phyloP scores from a whole-genome alignment of 2,888 invertebrate genomes.

The Mesodorylaimus sp. region DNA sequence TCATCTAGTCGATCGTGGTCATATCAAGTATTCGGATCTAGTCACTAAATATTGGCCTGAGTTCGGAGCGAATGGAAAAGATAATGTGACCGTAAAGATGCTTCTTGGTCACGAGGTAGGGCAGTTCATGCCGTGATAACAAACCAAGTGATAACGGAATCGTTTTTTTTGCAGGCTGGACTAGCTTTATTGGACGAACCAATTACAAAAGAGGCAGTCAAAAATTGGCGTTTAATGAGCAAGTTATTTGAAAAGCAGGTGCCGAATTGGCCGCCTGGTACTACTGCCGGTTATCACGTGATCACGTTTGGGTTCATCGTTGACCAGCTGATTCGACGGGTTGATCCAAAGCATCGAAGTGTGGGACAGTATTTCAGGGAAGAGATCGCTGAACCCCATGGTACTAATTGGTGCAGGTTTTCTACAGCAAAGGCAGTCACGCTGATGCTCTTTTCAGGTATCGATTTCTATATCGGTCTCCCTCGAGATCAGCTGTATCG shows the following conservation, averaged over 20 bases:
- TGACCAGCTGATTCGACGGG: slow-evolving; percentile 31
- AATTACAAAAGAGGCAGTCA: slow-evolving; percentile 24
- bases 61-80: slow-evolving; percentile 35
- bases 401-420: neutral
- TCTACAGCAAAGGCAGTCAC: neutral
- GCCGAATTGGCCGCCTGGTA: slow-evolving; percentile 31
- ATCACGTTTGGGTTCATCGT: slow-evolving; percentile 34
- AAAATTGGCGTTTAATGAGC: slow-evolving; percentile 25
- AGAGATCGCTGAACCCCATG: neutral
- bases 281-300: slow-evolving; percentile 32
- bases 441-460: slow-evolving; percentile 17
- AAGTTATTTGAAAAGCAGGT: slow-evolving; percentile 26
- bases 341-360: slow-evolving; percentile 30
- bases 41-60: slow-evolving; percentile 35
- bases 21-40: slow-evolving; percentile 28
- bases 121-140: too few relatives aligned
- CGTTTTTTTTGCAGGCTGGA: slow-evolving; percentile 29
- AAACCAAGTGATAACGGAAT: too few relatives aligned
- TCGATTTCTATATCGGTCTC: slow-evolving; percentile 30
- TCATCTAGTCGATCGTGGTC: slow-evolving; percentile 31
- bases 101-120: slow-evolving; percentile 29
- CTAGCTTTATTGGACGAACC: slow-evolving; percentile 28
- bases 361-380: slow-evolving; percentile 31
- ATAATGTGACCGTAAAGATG: slow-evolving; percentile 31
- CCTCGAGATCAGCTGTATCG: slow-evolving; percentile 22